Percentiles rank a stretch among this genome's conserved stretches.
Conservation (phyloP, 2,888 invertebrate species). For the Endotricha flammealis region DNA sequence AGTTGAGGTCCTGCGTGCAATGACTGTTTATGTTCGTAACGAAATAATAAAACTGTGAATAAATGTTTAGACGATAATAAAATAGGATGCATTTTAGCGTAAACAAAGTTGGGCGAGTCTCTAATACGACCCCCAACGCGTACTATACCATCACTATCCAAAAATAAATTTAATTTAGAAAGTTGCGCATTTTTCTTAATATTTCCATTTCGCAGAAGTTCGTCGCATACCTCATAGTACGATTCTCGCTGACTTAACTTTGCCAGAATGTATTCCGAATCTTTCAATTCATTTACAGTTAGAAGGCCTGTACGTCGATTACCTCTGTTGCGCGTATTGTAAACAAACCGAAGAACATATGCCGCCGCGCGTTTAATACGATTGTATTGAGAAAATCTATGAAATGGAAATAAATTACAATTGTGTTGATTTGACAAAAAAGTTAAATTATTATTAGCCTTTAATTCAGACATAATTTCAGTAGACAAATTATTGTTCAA, state of each 20-base stretch:
- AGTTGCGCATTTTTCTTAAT: background rate
- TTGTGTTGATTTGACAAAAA: slow-evolving; percentile 3
- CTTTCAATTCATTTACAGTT: slow-evolving; percentile 8
- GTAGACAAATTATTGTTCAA: background rate
- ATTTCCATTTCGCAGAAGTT: slow-evolving; percentile 4
- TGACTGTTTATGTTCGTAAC: slow-evolving; percentile 11
- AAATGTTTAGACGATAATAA: slow-evolving; percentile 11
- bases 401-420: slow-evolving; percentile 9
- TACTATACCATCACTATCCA: slow-evolving; percentile 10
- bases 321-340: slow-evolving; percentile 11
- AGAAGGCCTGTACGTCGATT: slow-evolving; percentile 6
- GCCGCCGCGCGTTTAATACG: slow-evolving; percentile 14
- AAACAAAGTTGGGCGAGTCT: slow-evolving; percentile 6
- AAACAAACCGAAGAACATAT: slow-evolving; percentile 18
- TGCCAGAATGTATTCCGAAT: slow-evolving; percentile 5
- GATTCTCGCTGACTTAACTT: background rate
- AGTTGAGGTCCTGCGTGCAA: slow-evolving; percentile 17
- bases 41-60: slow-evolving; percentile 14
- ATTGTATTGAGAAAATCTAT: slow-evolving; percentile 11
- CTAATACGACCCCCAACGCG: slow-evolving; percentile 11
- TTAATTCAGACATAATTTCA: slow-evolving; percentile 8
- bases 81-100: slow-evolving; percentile 15
- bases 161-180: slow-evolving; percentile 8
- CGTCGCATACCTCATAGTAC: background rate
- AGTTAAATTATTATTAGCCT: slow-evolving; percentile 5